Percentiles rank a stretch among this genome's conserved stretches.
These are phyloP conservation scores for Ochotona princeps DNA, from an alignment of 2,113 vertebrate species.

Conservation along the genomic window DNA sequence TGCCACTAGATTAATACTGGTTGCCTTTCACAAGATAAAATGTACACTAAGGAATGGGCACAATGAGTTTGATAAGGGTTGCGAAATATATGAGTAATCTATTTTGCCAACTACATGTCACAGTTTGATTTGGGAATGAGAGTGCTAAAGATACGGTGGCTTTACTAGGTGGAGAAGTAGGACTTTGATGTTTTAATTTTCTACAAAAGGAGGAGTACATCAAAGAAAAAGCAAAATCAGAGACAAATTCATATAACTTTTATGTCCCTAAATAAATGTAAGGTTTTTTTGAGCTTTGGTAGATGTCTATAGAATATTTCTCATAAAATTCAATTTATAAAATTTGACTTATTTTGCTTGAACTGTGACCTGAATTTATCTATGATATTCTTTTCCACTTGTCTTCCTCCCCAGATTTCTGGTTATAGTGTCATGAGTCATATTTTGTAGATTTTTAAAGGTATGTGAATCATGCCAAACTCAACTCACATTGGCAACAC, in stretches of 20 bases:
- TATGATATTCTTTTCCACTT: background rate
- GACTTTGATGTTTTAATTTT: background rate
- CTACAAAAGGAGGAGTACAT: background rate
- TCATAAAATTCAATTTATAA: background rate
- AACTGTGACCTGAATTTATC: background rate
- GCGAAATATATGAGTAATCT: background rate
- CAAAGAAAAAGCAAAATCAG: slow-evolving; percentile 5
- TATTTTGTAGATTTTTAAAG: background rate
- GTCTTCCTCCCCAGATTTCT: background rate
- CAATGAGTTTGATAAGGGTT: background rate
- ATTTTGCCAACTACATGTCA: background rate
- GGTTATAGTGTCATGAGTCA: background rate
- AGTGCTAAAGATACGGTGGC: background rate
- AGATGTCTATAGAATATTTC: background rate
- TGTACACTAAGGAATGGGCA: background rate
- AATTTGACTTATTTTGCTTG: background rate
- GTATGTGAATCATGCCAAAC: background rate
- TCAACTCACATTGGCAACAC: background rate
- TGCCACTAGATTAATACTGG: background rate
- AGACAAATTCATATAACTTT: background rate
- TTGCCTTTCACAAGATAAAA: background rate
- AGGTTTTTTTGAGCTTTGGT: background rate
- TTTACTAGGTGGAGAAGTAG: background rate
- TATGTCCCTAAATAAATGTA: background rate
- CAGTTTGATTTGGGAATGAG: background rate